Evolutionary conservation across 2,113 vertebrate species (phyloP).

Genomic region (Pundamilia nyererei): DNA sequence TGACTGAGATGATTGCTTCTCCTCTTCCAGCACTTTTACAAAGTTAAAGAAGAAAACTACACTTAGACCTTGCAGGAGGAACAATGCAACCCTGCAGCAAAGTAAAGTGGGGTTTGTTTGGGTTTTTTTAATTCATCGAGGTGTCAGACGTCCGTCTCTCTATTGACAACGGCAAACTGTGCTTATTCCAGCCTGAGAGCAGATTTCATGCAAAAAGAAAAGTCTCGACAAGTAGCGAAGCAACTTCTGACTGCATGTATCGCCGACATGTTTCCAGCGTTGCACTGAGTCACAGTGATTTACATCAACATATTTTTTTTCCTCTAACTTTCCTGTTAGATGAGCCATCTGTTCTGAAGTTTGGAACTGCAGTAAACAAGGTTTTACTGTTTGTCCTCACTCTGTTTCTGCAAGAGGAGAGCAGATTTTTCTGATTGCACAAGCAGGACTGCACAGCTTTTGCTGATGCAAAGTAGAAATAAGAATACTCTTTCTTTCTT

Average conservation of each 20-base stretch:
- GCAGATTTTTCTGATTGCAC: conserved; percentile 2
- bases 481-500: background rate
- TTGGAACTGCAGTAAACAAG: conserved; percentile 11
- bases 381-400: conserved; percentile 15
- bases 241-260: background rate
- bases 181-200: background rate
- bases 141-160: background rate
- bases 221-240: background rate
- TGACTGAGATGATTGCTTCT: background rate
- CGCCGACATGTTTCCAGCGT: background rate
- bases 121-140: background rate
- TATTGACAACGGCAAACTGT: background rate
- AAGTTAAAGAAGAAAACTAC: background rate
- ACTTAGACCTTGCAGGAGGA: background rate
- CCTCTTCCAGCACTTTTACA: background rate
- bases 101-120: background rate
- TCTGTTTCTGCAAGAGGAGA: background rate
- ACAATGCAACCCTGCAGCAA: background rate
- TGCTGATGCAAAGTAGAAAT: background rate
- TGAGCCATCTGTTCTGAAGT: conserved; percentile 11
- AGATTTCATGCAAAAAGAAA: background rate
- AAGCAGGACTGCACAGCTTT: background rate
- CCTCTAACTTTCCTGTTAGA: background rate
- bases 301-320: background rate
- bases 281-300: background rate